These are phyloP conservation scores for Chirona hameri DNA, from an alignment of 2,888 invertebrate genomes.

Conservation along the genomic window DNA sequence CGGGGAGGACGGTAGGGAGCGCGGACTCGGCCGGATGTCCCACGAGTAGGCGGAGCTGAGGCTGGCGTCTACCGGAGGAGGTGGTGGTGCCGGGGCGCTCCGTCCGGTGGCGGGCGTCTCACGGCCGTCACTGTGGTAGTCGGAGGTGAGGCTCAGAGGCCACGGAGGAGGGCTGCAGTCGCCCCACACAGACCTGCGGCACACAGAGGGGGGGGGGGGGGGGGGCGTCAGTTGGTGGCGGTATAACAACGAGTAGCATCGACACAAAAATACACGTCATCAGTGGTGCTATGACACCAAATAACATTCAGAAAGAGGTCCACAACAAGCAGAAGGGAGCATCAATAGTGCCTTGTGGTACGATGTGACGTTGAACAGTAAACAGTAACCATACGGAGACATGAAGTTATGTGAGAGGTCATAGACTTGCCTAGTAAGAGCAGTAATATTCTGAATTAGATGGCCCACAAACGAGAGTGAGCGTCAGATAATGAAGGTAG, in stretches of 20 bases:
- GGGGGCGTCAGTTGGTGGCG: not conserved
- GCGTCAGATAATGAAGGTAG: not conserved
- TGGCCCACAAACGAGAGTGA: not conserved
- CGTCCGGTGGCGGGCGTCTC: not conserved
- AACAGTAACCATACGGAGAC: too few relatives aligned
- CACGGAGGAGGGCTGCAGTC: not conserved
- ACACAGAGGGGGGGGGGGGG: not conserved
- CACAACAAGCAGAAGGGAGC: too few relatives aligned
- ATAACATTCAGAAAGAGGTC: too few relatives aligned
- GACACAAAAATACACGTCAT: too few relatives aligned
- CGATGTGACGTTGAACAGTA: too few relatives aligned
- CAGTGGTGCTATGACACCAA: not conserved
- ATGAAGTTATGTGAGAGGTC: too few relatives aligned
- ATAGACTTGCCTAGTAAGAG: not conserved
- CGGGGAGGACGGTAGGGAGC: not conserved
- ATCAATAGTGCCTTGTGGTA: too few relatives aligned
- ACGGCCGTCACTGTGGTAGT: conserved; percentile 22
- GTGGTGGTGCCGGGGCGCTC: not conserved
- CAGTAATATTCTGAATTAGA: not conserved
- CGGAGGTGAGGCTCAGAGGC: conserved; percentile 10
- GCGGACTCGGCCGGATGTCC: conserved; percentile 4
- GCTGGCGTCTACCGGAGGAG: not conserved
- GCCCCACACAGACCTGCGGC: not conserved
- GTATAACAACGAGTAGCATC: too few relatives aligned
- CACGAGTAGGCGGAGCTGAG: conserved; percentile 23